Conservation (phyloP, 2,113 vertebrate genomes). For the Hystrix cristata region DNA sequence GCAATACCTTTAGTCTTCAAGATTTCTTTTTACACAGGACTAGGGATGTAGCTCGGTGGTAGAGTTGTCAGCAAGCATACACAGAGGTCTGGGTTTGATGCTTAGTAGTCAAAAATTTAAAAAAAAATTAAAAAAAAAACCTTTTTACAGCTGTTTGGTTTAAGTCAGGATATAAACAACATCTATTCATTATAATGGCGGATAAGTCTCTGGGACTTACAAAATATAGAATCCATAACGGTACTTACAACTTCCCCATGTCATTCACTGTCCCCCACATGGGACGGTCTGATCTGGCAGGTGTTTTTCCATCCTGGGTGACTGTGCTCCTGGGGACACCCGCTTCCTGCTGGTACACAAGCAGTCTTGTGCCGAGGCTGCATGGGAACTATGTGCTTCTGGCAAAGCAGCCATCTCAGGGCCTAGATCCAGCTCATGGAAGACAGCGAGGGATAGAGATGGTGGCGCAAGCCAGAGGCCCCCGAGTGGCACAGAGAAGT, state of each 20-base stretch:
- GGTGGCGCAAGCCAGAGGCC: background rate
- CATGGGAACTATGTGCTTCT: rapidly evolving
- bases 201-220: background rate
- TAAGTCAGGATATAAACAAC: background rate
- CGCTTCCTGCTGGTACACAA: background rate
- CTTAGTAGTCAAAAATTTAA: too few relatives aligned
- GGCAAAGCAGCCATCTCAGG: background rate
- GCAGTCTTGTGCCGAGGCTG: background rate
- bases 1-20: background rate
- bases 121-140: background rate
- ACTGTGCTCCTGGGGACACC: background rate
- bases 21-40: background rate
- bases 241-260: background rate
- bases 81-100: background rate
- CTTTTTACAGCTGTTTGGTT: background rate
- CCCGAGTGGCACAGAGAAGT: background rate
- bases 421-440: background rate
- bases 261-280: background rate
- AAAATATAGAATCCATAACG: background rate
- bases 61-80: too few relatives aligned
- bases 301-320: background rate
- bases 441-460: background rate
- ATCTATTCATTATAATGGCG: background rate
- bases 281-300: background rate
- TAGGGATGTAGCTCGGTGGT: too few relatives aligned